Evolutionary conservation across 2,797 vertebrate genomes (phyloP).

Genomic region (Furcifer pardalis): DNA sequence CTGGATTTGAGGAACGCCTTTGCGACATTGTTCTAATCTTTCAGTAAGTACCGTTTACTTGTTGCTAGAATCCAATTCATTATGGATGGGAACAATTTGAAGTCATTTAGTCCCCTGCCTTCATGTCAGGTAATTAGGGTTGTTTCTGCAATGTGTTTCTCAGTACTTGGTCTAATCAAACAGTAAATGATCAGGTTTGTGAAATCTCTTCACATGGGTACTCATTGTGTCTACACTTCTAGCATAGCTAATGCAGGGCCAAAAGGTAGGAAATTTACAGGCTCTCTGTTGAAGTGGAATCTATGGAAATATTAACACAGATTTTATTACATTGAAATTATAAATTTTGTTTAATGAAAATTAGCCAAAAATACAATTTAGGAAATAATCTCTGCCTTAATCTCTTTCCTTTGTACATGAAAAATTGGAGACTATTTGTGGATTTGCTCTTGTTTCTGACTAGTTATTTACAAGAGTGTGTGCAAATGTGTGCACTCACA

Average conservation of each 20-base stretch:
- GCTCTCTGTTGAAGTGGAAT: background rate
- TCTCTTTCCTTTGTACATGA: background rate
- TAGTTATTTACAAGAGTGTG: too few species aligned
- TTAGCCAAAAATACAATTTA: background rate
- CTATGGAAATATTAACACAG: background rate
- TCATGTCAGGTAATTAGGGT: conserved; percentile 7
- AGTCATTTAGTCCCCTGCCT: background rate
- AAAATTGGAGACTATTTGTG: background rate
- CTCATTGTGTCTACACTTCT: background rate
- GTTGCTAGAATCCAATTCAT: conserved; percentile 23
- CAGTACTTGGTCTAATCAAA: background rate
- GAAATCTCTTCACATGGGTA: background rate
- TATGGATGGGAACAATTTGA: background rate
- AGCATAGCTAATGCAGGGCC: background rate
- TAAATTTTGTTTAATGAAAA: background rate
- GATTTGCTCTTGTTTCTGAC: background rate
- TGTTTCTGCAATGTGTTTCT: background rate
- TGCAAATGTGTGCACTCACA: background rate
- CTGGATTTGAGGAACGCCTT: conserved; percentile 11
- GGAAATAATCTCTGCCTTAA: background rate
- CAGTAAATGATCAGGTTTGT: background rate
- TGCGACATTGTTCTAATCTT: conserved; percentile 5
- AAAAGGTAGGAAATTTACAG: background rate
- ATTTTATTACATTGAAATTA: background rate
- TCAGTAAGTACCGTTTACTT: background rate